Conservation (phyloP, 1,140 invertebrate genomes). For the Lasaia peninsularis region DNA sequence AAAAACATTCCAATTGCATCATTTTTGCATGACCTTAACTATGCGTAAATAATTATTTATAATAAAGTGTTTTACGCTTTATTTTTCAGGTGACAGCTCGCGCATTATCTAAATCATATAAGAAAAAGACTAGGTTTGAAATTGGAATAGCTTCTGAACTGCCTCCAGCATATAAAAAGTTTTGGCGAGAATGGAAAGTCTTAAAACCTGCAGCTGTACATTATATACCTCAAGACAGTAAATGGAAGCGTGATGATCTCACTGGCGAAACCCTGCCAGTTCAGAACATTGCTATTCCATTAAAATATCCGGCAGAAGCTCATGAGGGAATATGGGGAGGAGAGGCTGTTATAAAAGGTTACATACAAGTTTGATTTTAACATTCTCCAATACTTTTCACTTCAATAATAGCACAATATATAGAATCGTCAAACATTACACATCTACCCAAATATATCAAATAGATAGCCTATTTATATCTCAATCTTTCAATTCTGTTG, state of each 20-base stretch:
- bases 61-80: conserved; percentile 22
- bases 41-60: conserved; percentile 11
- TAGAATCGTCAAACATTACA: no score
- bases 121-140: conserved; percentile 76
- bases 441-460: no score
- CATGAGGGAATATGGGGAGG: conserved; percentile 96
- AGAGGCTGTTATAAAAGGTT: conserved; percentile 91
- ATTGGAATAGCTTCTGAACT: conserved; percentile 81
- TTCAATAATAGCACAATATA: no score
- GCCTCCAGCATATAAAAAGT: conserved; percentile 92
- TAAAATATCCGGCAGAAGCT: conserved; percentile 88
- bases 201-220: conserved; percentile 88
- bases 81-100: conserved; percentile 58
- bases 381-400: no score
- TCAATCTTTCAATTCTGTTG: no score
- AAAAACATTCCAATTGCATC: conserved; percentile 37
- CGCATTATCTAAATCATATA: conserved; percentile 62
- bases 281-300: conserved; percentile 88
- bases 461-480: no score
- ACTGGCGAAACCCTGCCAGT: conserved; percentile 84
- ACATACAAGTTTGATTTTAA: neutral
- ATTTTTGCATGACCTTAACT: conserved; percentile 8
- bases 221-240: conserved; percentile 86
- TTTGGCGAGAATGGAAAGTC: conserved; percentile 91
- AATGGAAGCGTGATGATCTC: conserved; percentile 85